Conservation (phyloP, 2,888 invertebrate genomes). For the Ecdyonurus torrentis region DNA sequence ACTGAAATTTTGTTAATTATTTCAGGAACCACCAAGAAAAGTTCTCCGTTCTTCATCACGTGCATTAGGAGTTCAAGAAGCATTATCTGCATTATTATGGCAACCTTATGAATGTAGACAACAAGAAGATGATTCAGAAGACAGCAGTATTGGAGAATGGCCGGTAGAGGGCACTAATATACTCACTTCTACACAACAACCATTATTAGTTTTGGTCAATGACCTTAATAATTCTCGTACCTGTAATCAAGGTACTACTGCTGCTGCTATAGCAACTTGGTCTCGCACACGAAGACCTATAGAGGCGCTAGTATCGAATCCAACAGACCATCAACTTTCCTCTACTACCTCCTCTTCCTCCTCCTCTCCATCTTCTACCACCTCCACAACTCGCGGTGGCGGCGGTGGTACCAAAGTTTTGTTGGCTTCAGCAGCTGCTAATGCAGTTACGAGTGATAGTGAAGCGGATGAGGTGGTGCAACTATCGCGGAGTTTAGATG, state of each 20-base stretch:
- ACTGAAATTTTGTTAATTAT: background rate
- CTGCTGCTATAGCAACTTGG: too few relatives aligned
- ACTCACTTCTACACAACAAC: background rate
- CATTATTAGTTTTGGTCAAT: background rate
- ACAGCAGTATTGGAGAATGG: background rate
- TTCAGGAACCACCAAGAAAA: background rate
- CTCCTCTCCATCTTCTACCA: background rate
- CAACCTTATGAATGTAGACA: constrained; percentile 1
- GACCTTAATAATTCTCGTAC: background rate
- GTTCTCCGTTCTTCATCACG: constrained; percentile 1
- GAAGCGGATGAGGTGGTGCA: background rate
- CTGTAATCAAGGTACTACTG: background rate
- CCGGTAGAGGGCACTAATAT: background rate
- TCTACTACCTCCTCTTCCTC: background rate
- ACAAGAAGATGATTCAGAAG: background rate
- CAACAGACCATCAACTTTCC: background rate
- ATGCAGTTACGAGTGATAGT: background rate
- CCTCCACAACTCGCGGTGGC: too few relatives aligned
- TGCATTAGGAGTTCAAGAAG: background rate
- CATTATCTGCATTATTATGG: background rate
- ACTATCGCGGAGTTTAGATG: too few relatives aligned
- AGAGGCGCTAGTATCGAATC: background rate
- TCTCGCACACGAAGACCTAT: background rate
- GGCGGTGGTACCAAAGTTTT: too few relatives aligned
- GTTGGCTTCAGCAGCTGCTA: background rate